Evolutionary conservation across 2,797 vertebrate genomes (phyloP).

Genomic region (Valencia hispanica): DNA sequence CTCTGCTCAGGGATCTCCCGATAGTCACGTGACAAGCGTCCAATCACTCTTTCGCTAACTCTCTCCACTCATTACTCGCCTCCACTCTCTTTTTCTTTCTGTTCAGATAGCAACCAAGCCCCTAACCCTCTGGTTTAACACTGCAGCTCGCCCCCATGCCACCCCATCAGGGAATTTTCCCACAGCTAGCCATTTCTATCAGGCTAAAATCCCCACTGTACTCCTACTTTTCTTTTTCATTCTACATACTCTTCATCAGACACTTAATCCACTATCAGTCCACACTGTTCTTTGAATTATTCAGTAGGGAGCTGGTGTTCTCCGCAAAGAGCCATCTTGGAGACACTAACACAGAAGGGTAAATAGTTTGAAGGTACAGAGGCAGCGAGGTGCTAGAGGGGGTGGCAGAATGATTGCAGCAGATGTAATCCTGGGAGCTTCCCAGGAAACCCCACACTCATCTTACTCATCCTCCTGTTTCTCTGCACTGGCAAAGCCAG

Average conservation of each 20-base stretch:
- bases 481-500: slow-evolving; percentile 30
- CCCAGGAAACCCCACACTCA: slow-evolving; percentile 73
- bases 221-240: slow-evolving; percentile 23
- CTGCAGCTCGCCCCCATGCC: background rate
- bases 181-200: slow-evolving; percentile 25
- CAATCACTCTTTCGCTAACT: background rate
- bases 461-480: slow-evolving; percentile 57
- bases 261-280: slow-evolving; percentile 59
- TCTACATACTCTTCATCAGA: slow-evolving; percentile 19
- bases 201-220: slow-evolving; percentile 26
- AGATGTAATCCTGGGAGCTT: slow-evolving; percentile 73
- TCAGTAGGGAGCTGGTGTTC: slow-evolving; percentile 55
- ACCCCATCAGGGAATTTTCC: slow-evolving; percentile 22
- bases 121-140: slow-evolving; percentile 24
- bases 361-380: slow-evolving; percentile 18
- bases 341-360: slow-evolving; percentile 26
- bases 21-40: slow-evolving; percentile 56
- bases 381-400: slow-evolving; percentile 17
- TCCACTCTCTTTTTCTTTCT: slow-evolving; percentile 21
- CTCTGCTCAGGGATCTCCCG: slow-evolving; percentile 70
- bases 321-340: slow-evolving; percentile 50
- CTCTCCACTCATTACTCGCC: background rate
- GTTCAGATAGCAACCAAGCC: slow-evolving; percentile 10
- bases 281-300: slow-evolving; percentile 65
- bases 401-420: slow-evolving; percentile 64